Percentiles rank a stretch among this genome's conserved stretches.
Conservation (phyloP, 2,113 vertebrate genomes). For the Petromus typicus region DNA sequence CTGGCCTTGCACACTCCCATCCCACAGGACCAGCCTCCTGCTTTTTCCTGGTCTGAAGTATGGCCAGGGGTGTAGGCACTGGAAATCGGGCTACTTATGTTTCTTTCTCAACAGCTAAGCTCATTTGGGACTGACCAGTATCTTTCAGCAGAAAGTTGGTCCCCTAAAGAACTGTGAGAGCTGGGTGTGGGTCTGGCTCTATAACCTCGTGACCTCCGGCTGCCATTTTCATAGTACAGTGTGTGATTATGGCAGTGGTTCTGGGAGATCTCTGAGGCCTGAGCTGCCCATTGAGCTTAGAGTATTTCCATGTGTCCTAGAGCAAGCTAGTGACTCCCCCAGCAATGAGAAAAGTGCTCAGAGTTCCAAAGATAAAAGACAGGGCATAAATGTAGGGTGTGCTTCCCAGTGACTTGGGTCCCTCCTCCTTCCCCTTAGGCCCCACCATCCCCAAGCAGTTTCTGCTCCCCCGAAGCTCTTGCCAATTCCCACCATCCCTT, state of each 20-base stretch:
- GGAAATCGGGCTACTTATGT: not conserved
- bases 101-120: not conserved
- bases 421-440: not conserved
- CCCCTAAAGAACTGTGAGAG: not conserved
- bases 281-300: not conserved
- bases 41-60: not conserved
- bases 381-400: constrained; percentile 44
- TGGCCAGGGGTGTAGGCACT: not conserved
- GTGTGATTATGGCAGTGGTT: not conserved
- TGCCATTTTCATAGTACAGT: not conserved
- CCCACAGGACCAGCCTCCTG: not conserved
- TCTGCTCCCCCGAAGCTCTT: not conserved
- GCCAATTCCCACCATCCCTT: constrained; percentile 38
- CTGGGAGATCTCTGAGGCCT: not conserved
- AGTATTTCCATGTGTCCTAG: constrained; percentile 49
- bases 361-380: constrained; percentile 61
- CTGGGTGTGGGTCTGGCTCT: not conserved
- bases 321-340: not conserved
- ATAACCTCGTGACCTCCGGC: not conserved
- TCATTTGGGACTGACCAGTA: not conserved
- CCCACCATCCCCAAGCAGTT: not conserved
- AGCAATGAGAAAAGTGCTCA: constrained; percentile 15
- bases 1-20: not conserved
- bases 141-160: not conserved
- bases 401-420: not conserved